Conservation (phyloP, 1,140 invertebrate genomes). For the Portunus trituberculatus region DNA sequence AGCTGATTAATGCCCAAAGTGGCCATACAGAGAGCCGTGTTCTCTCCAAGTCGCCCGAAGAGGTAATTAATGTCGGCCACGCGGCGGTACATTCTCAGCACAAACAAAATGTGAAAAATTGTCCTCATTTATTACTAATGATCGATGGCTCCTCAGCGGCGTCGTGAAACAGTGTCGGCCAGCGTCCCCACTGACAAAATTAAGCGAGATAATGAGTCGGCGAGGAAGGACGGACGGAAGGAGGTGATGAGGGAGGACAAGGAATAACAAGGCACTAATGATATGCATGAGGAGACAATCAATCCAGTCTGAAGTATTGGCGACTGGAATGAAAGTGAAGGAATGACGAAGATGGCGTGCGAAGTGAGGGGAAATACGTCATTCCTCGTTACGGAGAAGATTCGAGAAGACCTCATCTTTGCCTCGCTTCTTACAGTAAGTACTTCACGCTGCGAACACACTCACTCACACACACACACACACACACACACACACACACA, state of each 20-base stretch:
- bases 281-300: neutral
- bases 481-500: neutral
- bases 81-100: neutral
- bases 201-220: conserved; percentile 39
- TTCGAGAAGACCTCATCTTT: neutral
- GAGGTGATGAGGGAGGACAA: neutral
- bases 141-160: conserved; percentile 31
- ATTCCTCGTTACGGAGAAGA: neutral
- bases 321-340: neutral
- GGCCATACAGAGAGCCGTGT: neutral
- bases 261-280: neutral
- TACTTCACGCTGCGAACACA: too few species aligned
- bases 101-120: conserved; percentile 64
- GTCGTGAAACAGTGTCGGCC: conserved; percentile 28
- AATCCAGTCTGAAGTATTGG: neutral
- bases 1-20: neutral
- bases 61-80: conserved; percentile 40
- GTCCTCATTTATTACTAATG: conserved; percentile 50
- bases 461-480: too few species aligned
- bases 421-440: neutral
- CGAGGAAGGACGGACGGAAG: neutral
- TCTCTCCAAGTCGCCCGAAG: neutral
- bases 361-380: neutral
- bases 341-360: neutral
- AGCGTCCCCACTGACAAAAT: neutral